Percentiles rank a stretch among this genome's conserved stretches.
Evolutionary conservation across 2,797 vertebrate species (phyloP).

Genomic region (Naso thynnoides): DNA sequence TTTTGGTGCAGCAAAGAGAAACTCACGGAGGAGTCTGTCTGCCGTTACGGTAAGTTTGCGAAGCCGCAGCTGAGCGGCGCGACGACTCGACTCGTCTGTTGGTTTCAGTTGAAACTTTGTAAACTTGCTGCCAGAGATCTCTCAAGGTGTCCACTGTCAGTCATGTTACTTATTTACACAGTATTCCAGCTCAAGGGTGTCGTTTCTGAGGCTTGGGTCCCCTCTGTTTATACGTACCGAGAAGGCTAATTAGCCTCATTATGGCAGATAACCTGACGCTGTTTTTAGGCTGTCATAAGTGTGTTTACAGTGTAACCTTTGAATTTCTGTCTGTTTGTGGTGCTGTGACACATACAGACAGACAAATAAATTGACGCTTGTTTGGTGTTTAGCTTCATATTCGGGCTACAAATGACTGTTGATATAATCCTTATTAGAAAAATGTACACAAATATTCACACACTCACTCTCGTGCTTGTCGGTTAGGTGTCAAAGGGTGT

Average conservation of each 20-base stretch:
- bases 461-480: neutral
- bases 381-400: neutral
- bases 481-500: neutral
- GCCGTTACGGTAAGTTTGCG: slow-evolving; percentile 73
- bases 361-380: neutral
- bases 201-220: neutral
- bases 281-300: slow-evolving; percentile 9
- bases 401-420: too few relatives aligned
- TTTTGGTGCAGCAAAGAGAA: slow-evolving; percentile 16
- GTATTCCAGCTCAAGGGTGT: neutral
- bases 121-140: slow-evolving; percentile 34
- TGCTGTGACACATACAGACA: neutral
- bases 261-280: neutral
- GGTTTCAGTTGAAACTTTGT: slow-evolving; percentile 39
- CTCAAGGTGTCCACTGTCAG: slow-evolving; percentile 76
- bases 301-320: slow-evolving; percentile 23
- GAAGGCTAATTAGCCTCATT: neutral
- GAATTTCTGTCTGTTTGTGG: slow-evolving; percentile 1
- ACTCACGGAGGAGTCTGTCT: neutral
- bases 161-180: slow-evolving; percentile 71
- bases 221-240: neutral
- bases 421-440: neutral
- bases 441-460: neutral
- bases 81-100: slow-evolving; percentile 15
- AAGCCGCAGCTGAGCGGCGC: neutral